Conservation (phyloP, 2,113 vertebrate genomes). For the Psittacus erithacus region DNA sequence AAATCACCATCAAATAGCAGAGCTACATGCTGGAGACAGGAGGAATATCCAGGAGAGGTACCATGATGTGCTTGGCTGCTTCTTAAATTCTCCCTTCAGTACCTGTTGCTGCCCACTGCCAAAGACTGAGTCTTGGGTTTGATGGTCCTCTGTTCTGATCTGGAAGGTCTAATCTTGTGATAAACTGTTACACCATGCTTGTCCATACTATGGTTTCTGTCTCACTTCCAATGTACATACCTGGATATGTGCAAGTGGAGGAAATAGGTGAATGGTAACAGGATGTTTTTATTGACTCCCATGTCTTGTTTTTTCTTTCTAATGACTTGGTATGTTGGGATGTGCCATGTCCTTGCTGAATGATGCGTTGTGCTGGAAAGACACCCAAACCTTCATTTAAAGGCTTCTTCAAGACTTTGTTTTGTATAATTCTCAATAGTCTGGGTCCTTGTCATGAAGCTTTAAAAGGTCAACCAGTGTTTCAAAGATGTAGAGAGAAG, state of each 20-base stretch:
- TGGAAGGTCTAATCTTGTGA: not conserved
- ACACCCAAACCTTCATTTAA: not conserved
- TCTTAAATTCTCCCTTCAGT: not conserved
- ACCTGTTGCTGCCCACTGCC: not conserved
- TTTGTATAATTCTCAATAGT: not conserved
- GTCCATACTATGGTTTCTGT: fast-evolving
- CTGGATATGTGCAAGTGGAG: not conserved
- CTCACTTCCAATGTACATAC: not conserved
- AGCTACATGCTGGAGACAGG: not conserved
- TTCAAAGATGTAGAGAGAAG: not conserved
- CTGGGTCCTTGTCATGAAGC: not conserved
- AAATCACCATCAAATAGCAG: not conserved
- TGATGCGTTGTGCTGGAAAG: not conserved
- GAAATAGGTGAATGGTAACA: not conserved
- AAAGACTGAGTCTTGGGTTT: not conserved
- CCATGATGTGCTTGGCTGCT: not conserved
- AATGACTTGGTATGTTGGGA: fast-evolving
- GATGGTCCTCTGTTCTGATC: not conserved
- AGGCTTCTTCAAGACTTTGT: not conserved
- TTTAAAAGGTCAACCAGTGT: not conserved
- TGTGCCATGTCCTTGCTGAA: not conserved
- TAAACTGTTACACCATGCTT: not conserved
- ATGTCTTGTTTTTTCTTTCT: not conserved
- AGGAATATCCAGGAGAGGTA: not conserved
- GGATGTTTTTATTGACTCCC: not conserved